Percentiles rank a stretch among this genome's conserved stretches.
These are phyloP conservation scores for Serripes groenlandicus DNA, from an alignment of 2,888 invertebrate genomes.

Conservation along the genomic window DNA sequence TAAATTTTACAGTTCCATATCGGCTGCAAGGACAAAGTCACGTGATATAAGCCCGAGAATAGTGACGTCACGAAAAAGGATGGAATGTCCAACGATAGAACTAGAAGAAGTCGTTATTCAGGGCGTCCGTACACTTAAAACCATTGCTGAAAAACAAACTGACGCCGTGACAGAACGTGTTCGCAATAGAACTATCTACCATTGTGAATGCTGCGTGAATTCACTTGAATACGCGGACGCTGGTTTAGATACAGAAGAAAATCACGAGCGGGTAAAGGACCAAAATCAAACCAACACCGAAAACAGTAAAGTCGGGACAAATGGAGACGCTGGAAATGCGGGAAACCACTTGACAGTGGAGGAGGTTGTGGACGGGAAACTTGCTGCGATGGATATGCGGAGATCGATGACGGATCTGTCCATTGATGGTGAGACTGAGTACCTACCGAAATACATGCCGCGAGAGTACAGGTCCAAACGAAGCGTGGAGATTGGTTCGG, in stretches of 20 bases:
- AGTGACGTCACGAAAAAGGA: neutral
- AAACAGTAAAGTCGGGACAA: neutral
- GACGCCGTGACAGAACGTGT: neutral
- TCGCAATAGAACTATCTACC: neutral
- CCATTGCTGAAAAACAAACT: neutral
- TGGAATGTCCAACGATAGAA: neutral
- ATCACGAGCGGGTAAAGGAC: neutral
- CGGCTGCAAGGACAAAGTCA: too few species aligned
- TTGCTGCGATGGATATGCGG: slow-evolving; percentile 9
- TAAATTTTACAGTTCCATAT: too few species aligned
- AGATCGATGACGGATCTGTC: slow-evolving; percentile 4
- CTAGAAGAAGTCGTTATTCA: slow-evolving; percentile 1
- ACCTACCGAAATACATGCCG: slow-evolving; percentile 38
- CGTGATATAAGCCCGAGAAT: too few species aligned
- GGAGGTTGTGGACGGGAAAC: neutral
- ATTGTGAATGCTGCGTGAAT: too few species aligned
- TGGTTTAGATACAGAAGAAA: too few species aligned
- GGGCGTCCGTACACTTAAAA: neutral
- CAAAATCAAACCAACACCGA: neutral
- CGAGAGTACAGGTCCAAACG: slow-evolving; percentile 31
- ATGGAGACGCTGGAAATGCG: neutral
- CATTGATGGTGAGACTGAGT: slow-evolving; percentile 3
- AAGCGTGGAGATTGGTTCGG: slow-evolving; percentile 56
- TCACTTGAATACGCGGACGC: too few species aligned
- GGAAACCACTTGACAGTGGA: slow-evolving; percentile 7